Conservation (phyloP, 1,140 invertebrate species). For the Drosophila prosaltans region DNA sequence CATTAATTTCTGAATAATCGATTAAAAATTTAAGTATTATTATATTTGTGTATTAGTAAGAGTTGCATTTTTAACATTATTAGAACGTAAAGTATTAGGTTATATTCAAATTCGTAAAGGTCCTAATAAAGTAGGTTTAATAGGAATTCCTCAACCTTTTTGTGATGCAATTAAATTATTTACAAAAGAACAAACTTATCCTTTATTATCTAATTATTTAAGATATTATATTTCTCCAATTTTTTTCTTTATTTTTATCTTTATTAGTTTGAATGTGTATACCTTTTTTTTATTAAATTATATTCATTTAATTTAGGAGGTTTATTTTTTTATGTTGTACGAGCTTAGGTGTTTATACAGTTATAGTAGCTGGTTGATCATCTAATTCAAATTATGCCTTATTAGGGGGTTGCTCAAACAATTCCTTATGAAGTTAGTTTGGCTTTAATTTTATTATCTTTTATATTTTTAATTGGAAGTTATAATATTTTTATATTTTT, state of each 20-base stretch:
- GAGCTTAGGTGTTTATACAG: conserved; percentile 84
- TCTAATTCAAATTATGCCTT: conserved; percentile 88
- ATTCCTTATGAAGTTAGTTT: conserved; percentile 84
- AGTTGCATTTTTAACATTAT: conserved; percentile 87
- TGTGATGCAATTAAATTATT: conserved; percentile 88
- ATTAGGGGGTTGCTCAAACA: conserved; percentile 87
- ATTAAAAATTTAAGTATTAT: conserved; percentile 72
- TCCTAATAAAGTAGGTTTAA: conserved; percentile 87
- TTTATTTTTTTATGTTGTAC: conserved; percentile 62
- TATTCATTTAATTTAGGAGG: conserved; percentile 81
- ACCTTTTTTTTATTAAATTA: conserved; percentile 83
- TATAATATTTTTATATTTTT: conserved; percentile 61
- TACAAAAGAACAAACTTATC: conserved; percentile 85
- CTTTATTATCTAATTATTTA: conserved; percentile 84
- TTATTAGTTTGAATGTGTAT: conserved; percentile 84
- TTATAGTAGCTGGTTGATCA: conserved; percentile 85
- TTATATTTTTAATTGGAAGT: conserved; percentile 86
- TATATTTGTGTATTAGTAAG: conserved; percentile 85
- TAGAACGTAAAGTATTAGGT: conserved; percentile 88
- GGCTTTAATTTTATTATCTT: conserved; percentile 88
- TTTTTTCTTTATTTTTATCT: conserved; percentile 84
- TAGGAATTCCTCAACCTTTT: conserved; percentile 87
- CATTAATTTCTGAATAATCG: conserved; percentile 64
- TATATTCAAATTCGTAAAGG: conserved; percentile 89
- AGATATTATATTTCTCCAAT: conserved; percentile 85